Evolutionary conservation across 2,888 invertebrate species (phyloP).

Genomic region (Agrypnus murinus): DNA sequence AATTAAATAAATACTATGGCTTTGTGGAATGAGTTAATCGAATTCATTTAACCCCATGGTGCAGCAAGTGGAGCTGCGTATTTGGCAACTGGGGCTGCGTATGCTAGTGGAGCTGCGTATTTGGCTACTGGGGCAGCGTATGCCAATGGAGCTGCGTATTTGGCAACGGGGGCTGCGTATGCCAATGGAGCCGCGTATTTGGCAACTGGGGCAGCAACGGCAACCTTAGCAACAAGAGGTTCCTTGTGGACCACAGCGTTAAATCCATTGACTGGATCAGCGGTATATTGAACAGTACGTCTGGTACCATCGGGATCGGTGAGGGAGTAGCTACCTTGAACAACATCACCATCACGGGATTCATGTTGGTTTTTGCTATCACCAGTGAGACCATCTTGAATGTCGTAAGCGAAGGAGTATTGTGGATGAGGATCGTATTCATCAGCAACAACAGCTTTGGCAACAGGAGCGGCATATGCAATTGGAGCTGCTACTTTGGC

Average conservation of each 20-base stretch:
- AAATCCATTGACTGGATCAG: slow-evolving; percentile 78
- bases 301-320: slow-evolving; percentile 74
- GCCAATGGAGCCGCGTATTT: slow-evolving; percentile 42
- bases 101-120: slow-evolving; percentile 68
- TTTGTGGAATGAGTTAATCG: too few species aligned
- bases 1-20: too few species aligned
- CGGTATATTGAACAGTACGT: slow-evolving; percentile 74
- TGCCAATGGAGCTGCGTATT: too few species aligned
- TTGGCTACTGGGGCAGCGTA: slow-evolving; percentile 33
- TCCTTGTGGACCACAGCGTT: slow-evolving; percentile 79
- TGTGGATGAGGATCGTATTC: slow-evolving; percentile 74
- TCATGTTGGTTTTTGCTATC: slow-evolving; percentile 74
- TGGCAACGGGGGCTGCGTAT: slow-evolving; percentile 57
- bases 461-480: slow-evolving; percentile 43
- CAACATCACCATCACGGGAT: slow-evolving; percentile 73
- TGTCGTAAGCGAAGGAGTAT: slow-evolving; percentile 75
- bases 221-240: slow-evolving; percentile 71
- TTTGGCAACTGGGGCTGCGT: slow-evolving; percentile 66
- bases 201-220: slow-evolving; percentile 58
- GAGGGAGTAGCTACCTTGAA: slow-evolving; percentile 74
- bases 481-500: slow-evolving; percentile 53
- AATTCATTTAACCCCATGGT: too few species aligned
- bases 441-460: slow-evolving; percentile 66
- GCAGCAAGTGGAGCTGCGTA: slow-evolving; percentile 17
- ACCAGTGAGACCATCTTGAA: slow-evolving; percentile 74